Conservation (phyloP, 2,113 vertebrate species). For the Phylloscopus trochiloides region DNA sequence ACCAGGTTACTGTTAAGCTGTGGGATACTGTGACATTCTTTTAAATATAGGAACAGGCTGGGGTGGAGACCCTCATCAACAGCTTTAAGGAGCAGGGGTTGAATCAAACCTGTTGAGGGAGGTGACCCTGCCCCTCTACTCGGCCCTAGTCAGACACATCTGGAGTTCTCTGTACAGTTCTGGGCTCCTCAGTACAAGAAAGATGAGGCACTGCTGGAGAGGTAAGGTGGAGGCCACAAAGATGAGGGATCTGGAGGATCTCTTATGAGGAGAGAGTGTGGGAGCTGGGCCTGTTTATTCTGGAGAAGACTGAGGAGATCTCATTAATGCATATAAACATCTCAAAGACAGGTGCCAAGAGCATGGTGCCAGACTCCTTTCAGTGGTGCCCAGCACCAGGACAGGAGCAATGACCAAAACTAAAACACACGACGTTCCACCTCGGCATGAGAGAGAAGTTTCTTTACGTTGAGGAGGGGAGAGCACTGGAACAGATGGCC, state of each 20-base stretch:
- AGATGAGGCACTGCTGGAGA: background rate
- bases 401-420: background rate
- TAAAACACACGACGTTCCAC: background rate
- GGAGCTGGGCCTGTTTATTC: background rate
- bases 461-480: fast-evolving
- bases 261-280: background rate
- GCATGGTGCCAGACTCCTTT: too few species aligned
- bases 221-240: background rate
- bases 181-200: background rate
- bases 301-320: background rate
- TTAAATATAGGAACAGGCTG: too few species aligned
- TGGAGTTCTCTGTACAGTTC: background rate
- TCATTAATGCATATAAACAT: background rate
- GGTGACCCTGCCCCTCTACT: background rate
- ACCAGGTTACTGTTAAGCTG: too few species aligned
- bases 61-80: fast-evolving
- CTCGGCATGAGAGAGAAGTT: background rate
- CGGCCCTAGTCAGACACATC: background rate
- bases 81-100: fast-evolving
- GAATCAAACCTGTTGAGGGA: too few species aligned
- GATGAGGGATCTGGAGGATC: background rate
- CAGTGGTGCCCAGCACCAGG: background rate
- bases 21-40: background rate
- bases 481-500: background rate
- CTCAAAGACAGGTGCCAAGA: background rate